Evolutionary conservation across 2,888 invertebrate genomes (phyloP), one percentile per base, ranked within the genome.

Genomic region (Lithophane ornitopus): DNA sequence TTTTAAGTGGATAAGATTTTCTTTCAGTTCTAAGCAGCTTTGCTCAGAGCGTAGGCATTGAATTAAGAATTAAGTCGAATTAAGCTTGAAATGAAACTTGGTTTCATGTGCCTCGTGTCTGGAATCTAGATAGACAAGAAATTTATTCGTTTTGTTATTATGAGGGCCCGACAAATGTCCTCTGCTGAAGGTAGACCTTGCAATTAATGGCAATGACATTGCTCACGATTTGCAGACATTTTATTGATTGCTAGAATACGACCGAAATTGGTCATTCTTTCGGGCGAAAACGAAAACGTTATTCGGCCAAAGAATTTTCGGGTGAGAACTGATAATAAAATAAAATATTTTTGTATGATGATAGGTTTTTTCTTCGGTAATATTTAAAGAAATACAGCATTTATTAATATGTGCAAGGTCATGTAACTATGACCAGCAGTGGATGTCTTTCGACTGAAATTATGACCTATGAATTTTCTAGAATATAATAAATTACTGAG

Each of bases 31-130:
- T 54, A 54, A 74, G 44, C 11, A 41, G 41, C 56, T 63, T 77
- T 49, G 34, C 41, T 63, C 16, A n/a, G 34, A 11, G 28, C 59
- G 39, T 34, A 44, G 19, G 16, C 34, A 49, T 63, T 63, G 41
- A 78, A 78, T 78, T 61, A 78, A 62, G 46, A 62, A 70, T 78
- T 49, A 78, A 70, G 56, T 26, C 41, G 22, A 77, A 77, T 78
- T 56, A 78, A 52, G 46, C 34, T 63, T 16, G 0, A 63, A 79
- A 79, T 71, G 11, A 63, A 63, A 63, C 34, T 63, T 63, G 71
- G 63, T 56, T 71, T 77, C 79, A 22, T 63, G 7, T 77, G 52
- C 6, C 56, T 41, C 61, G 78, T 70, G 76, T 78, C 41, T 62
- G 19, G 72, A 58, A 79, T 79, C 16, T 54, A 46, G 46, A 78